phyloP scores from a whole-genome alignment of 2,797 vertebrate species.

The Pangasius djambal region DNA sequence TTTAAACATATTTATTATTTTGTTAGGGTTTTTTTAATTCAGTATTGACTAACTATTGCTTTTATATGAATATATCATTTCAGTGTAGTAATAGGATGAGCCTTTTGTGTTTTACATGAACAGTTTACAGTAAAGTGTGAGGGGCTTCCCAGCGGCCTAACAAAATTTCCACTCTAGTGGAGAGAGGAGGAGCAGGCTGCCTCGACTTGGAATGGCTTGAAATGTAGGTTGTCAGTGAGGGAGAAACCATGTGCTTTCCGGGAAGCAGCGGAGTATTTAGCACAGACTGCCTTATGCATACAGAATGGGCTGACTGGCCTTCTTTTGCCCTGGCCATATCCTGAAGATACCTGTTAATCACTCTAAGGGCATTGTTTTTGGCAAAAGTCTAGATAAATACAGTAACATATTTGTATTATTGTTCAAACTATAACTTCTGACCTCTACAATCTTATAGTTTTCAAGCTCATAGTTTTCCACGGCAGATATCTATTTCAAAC shows the following conservation, averaged over 20 bases:
- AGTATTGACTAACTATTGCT: not conserved
- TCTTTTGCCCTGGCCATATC: not conserved
- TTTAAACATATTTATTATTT: not conserved
- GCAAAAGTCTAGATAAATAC: not conserved
- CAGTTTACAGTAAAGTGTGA: not conserved
- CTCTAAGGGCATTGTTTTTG: not conserved
- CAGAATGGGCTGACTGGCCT: not conserved
- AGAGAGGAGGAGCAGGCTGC: not conserved
- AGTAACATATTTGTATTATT: not conserved
- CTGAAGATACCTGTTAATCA: not conserved
- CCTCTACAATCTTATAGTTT: not conserved
- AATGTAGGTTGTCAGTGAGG: not conserved
- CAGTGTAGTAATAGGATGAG: not conserved
- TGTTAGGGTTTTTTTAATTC: not conserved
- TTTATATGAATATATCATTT: not conserved
- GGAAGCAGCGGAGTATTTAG: not conserved
- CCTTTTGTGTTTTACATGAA: not conserved
- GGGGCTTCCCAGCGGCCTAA: not conserved
- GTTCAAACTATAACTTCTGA: not conserved
- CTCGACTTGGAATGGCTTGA: not conserved
- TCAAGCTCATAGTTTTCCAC: not conserved
- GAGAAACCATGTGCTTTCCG: conserved; percentile 11
- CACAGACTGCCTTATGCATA: not conserved
- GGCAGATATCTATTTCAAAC: not conserved
- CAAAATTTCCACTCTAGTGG: not conserved